A percentile compares a stretch with the other conserved stretches of the same genome.
These are phyloP conservation scores for Mormyrus hasselquistii DNA, from an alignment of 2,797 vertebrate species.

Conservation along the genomic window DNA sequence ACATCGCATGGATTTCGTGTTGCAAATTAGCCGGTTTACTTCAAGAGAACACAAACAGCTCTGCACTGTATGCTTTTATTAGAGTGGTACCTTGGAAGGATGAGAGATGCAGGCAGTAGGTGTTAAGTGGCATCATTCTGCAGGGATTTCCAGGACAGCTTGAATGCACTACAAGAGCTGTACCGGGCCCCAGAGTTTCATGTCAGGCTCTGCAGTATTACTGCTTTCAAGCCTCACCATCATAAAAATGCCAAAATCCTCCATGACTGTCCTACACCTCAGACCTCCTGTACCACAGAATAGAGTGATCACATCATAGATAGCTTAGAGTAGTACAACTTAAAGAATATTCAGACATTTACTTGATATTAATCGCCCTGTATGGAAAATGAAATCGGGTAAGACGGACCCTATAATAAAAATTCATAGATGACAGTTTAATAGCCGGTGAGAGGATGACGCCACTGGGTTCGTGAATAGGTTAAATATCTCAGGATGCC, in stretches of 20 bases:
- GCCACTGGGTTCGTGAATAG: background rate
- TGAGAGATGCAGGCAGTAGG: conserved; percentile 41
- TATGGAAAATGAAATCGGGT: background rate
- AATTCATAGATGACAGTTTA: background rate
- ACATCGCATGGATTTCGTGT: background rate
- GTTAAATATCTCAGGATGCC: conserved; percentile 63
- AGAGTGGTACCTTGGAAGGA: conserved; percentile 25
- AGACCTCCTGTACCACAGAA: conserved; percentile 22
- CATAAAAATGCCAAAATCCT: conserved; percentile 62
- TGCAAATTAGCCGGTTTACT: background rate
- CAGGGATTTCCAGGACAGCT: conserved; percentile 49
- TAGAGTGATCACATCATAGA: background rate
- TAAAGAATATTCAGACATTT: background rate
- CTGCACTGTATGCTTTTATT: conserved; percentile 59
- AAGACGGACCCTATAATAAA: background rate
- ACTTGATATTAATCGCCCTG: background rate
- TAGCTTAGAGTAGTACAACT: background rate
- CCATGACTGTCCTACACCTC: conserved; percentile 18
- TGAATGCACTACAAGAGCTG: conserved; percentile 87
- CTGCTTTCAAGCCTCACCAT: conserved; percentile 84
- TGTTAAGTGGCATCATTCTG: conserved; percentile 51
- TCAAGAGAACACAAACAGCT: background rate
- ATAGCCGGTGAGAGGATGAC: background rate
- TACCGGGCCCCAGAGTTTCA: conserved; percentile 55
- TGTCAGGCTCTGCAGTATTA: conserved; percentile 64